phyloP scores from a whole-genome alignment of 92 coral and sea anemone species.

The Virgularia gustaviana region DNA sequence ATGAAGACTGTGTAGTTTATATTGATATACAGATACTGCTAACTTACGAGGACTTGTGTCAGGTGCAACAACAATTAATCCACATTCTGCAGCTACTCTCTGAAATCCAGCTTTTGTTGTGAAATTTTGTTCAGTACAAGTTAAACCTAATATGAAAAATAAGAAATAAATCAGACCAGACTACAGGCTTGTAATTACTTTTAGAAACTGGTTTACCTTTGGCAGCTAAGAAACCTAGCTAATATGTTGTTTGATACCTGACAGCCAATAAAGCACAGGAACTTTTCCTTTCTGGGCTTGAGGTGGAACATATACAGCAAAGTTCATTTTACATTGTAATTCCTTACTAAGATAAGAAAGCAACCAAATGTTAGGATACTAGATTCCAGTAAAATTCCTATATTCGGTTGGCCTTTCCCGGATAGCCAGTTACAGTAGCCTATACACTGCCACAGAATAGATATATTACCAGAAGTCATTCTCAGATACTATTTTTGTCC shows the following conservation, averaged over 20 bases:
- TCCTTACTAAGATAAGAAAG: conserved; percentile 61
- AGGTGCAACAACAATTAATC: conserved; percentile 80
- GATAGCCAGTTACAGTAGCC: no score
- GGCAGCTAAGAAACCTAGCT: no score
- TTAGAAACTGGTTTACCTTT: no score
- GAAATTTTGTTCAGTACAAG: conserved; percentile 95
- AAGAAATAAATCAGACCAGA: conserved; percentile 26
- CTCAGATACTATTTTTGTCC: no score
- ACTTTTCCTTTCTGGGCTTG: conserved; percentile 72
- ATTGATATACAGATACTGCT: no score
- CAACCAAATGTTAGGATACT: not conserved
- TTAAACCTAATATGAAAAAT: conserved; percentile 56
- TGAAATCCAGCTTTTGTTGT: conserved; percentile 84
- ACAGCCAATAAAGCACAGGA: conserved; percentile 86
- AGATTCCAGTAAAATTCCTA: not conserved
- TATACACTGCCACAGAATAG: no score
- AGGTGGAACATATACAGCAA: conserved; percentile 87
- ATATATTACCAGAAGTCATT: no score
- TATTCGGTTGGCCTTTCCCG: not conserved
- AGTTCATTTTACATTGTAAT: conserved; percentile 89
- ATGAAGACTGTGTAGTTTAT: no score
- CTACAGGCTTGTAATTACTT: conserved; percentile 24
- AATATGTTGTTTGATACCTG: no score
- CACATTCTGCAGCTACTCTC: conserved; percentile 81
- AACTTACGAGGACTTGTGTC: conserved; percentile 96